Evolutionary conservation across 1,140 invertebrate species (phyloP).

Genomic region (Drosophila saltans): DNA sequence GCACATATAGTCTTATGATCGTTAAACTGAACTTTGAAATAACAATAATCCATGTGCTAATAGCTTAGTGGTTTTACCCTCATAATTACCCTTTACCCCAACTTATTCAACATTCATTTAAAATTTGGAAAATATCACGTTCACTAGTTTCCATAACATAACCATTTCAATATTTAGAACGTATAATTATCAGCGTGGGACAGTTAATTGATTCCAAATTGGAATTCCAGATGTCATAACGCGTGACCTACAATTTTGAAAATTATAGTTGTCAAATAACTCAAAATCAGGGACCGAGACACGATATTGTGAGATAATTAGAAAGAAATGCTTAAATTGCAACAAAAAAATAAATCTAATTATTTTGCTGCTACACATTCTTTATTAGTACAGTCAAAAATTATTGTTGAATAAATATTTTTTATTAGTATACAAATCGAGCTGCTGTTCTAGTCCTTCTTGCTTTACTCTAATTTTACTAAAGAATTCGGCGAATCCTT

Average conservation of each 20-base stretch:
- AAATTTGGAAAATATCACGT: neutral
- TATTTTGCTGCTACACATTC: too few relatives aligned
- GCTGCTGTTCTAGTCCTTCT: too few relatives aligned
- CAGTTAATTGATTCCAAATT: neutral
- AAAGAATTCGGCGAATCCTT: too few relatives aligned
- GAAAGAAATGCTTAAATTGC: too few relatives aligned
- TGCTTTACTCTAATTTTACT: too few relatives aligned
- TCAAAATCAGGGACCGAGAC: too few relatives aligned
- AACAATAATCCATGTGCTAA: constrained; percentile 2
- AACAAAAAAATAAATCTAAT: too few relatives aligned
- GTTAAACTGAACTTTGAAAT: constrained; percentile 1
- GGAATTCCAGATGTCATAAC: neutral
- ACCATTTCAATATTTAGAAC: neutral
- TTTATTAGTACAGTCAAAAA: too few relatives aligned
- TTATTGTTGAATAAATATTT: too few relatives aligned
- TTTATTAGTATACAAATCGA: too few relatives aligned
- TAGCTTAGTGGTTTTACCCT: neutral
- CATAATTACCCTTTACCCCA: neutral
- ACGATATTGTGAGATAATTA: too few relatives aligned
- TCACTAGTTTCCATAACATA: neutral
- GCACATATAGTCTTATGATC: constrained; percentile 3
- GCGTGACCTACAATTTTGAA: neutral
- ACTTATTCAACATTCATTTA: neutral
- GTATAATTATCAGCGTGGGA: neutral
- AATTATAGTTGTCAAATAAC: too few relatives aligned